phyloP scores from a whole-genome alignment of 2,888 invertebrate genomes.

The Heliconius charithonia region DNA sequence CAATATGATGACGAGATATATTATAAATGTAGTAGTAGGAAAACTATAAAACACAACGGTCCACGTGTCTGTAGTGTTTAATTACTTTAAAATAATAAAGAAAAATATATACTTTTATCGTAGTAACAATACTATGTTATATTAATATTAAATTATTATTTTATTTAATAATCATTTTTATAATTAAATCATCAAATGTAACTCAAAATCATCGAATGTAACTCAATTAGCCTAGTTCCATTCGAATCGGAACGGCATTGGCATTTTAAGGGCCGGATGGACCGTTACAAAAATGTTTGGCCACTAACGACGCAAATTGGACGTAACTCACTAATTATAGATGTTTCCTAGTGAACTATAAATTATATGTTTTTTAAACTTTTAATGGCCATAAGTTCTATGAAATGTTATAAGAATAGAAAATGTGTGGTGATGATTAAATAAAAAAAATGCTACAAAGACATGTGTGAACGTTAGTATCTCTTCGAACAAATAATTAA shows the following conservation, averaged over 20 bases:
- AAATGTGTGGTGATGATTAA: background rate
- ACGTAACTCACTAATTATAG: constrained; percentile 12
- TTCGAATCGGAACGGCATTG: constrained; percentile 25
- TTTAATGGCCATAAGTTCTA: background rate
- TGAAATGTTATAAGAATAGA: background rate
- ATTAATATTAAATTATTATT: too few species aligned
- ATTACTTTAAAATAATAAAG: background rate
- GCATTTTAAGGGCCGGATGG: constrained; percentile 34
- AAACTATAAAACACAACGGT: too few species aligned
- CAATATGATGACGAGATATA: too few species aligned
- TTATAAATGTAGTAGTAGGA: too few species aligned
- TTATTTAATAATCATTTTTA: too few species aligned
- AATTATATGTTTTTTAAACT: constrained; percentile 12
- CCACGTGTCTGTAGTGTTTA: too few species aligned
- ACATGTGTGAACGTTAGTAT: background rate
- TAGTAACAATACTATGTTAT: constrained; percentile 33
- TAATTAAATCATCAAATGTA: constrained; percentile 28
- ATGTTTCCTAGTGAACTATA: background rate
- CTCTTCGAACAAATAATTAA: too few species aligned
- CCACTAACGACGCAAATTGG: constrained; percentile 25
- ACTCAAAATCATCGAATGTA: constrained; percentile 38
- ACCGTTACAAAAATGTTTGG: constrained; percentile 43
- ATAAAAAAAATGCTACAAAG: background rate
- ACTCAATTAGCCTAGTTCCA: constrained; percentile 42
- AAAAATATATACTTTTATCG: background rate